A percentile compares a stretch with the other conserved stretches of the same genome.
Evolutionary conservation across 2,113 vertebrate genomes (phyloP).

Genomic region (Oreochromis spilurus): DNA sequence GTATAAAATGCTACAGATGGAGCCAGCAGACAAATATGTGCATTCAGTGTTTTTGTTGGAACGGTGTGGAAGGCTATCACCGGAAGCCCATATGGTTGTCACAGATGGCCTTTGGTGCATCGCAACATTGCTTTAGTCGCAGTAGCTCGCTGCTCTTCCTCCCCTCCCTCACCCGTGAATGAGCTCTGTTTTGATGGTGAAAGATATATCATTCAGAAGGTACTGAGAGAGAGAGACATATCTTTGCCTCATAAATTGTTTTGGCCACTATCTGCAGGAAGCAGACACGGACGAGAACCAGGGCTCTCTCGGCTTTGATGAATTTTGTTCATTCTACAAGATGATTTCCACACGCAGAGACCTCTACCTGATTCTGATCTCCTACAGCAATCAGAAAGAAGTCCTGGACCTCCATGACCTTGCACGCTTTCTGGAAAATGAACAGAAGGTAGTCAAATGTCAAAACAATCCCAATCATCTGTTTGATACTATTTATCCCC

Average conservation of each 20-base stretch:
- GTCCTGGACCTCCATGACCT: constrained; percentile 80
- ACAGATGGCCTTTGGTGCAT: constrained; percentile 53
- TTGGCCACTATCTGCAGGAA: constrained; percentile 72
- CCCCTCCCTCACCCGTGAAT: neutral
- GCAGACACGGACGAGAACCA: constrained; percentile 92
- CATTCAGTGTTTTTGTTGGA: constrained; percentile 6
- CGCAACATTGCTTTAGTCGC: constrained; percentile 24
- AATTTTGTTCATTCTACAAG: constrained; percentile 96
- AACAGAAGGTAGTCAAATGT: constrained; percentile 83
- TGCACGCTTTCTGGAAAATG: constrained; percentile 82
- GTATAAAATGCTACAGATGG: neutral
- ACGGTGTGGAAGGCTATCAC: neutral
- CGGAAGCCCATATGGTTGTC: constrained; percentile 41
- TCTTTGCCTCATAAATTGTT: neutral
- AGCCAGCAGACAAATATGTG: neutral
- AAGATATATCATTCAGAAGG: neutral
- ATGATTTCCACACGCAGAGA: constrained; percentile 94
- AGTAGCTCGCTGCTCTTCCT: neutral
- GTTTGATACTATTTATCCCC: neutral
- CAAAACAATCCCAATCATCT: neutral
- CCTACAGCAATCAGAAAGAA: constrained; percentile 94
- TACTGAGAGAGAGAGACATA: neutral
- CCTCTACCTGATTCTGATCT: constrained; percentile 91
- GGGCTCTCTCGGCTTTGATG: constrained; percentile 87
- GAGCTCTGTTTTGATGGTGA: neutral